A percentile compares a stretch with the other conserved stretches of the same genome.
These are phyloP conservation scores for Nemotelus nigrinus DNA, from an alignment of 2,888 invertebrate species.

Conservation along the genomic window DNA sequence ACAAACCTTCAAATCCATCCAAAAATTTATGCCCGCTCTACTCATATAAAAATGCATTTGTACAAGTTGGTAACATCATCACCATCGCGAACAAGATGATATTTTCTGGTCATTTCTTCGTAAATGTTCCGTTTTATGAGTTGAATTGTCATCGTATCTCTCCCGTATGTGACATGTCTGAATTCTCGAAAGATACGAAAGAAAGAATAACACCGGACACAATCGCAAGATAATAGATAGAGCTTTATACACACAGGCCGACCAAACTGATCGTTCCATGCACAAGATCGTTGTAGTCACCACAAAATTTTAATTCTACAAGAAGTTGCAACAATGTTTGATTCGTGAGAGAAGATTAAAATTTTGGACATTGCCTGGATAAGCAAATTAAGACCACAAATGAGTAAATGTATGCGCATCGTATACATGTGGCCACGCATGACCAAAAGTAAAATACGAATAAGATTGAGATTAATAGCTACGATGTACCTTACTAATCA, in stretches of 20 bases:
- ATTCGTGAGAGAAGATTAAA: slow-evolving; percentile 23
- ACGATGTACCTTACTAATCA: slow-evolving; percentile 46
- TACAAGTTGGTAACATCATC: slow-evolving; percentile 20
- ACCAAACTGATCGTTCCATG: background rate
- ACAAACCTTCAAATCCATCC: background rate
- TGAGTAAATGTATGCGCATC: slow-evolving; percentile 2
- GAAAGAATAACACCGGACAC: background rate
- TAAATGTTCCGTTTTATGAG: slow-evolving; percentile 44
- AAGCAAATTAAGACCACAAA: slow-evolving; percentile 44
- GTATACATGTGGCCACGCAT: background rate
- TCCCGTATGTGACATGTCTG: slow-evolving; percentile 32
- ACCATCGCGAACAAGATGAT: slow-evolving; percentile 22
- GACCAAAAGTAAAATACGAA: background rate
- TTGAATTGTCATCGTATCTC: slow-evolving; percentile 41
- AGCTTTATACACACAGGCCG: no score
- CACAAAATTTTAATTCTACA: background rate
- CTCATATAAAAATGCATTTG: slow-evolving; percentile 18
- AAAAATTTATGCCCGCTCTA: background rate
- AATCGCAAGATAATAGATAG: background rate
- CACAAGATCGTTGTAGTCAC: background rate
- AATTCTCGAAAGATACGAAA: slow-evolving; percentile 16
- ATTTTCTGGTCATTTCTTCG: slow-evolving; percentile 43
- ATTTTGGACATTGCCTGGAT: slow-evolving; percentile 37
- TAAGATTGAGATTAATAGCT: slow-evolving; percentile 49
- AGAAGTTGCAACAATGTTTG: background rate